Percentiles rank a stretch among this genome's conserved stretches.
These are phyloP conservation scores for Tribolium castaneum DNA, from an alignment of 1,140 invertebrate genomes.

Conservation along the genomic window DNA sequence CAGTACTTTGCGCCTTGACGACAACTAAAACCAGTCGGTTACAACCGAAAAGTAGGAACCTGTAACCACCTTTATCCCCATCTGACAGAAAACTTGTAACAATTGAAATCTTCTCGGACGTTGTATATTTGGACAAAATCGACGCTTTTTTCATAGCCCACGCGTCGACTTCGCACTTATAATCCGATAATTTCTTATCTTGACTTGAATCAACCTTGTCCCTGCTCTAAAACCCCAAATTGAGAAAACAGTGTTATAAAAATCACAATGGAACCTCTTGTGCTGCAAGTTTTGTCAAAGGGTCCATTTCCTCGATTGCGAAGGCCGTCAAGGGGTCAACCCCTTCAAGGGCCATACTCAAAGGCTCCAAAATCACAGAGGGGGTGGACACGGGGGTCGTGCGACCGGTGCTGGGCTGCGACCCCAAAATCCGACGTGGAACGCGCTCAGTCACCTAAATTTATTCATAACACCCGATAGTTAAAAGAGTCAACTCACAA, in stretches of 20 bases:
- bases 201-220: not conserved
- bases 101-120: constrained; percentile 90
- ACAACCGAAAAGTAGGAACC: not conserved
- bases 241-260: constrained; percentile 43
- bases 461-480: constrained; percentile 25
- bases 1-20: constrained; percentile 80
- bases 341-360: constrained; percentile 74
- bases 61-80: constrained; percentile 78
- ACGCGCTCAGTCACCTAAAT: constrained; percentile 66
- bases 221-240: constrained; percentile 2
- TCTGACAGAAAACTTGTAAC: constrained; percentile 87
- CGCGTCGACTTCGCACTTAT: constrained; percentile 72
- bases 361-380: constrained; percentile 67
- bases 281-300: constrained; percentile 72
- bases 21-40: constrained; percentile 69
- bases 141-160: constrained; percentile 78
- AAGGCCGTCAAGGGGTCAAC: constrained; percentile 81
- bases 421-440: constrained; percentile 63
- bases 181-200: constrained; percentile 54
- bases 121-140: constrained; percentile 90
- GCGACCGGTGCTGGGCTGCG: constrained; percentile 67
- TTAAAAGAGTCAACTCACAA: constrained; percentile 58
- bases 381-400: constrained; percentile 65
- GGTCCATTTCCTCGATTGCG: constrained; percentile 74
- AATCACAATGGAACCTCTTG: constrained; percentile 67